A percentile compares a stretch with the other conserved stretches of the same genome.
Evolutionary conservation across 92 coral and sea anemone species (phyloP).

Genomic region (Phenganax subtilis): DNA sequence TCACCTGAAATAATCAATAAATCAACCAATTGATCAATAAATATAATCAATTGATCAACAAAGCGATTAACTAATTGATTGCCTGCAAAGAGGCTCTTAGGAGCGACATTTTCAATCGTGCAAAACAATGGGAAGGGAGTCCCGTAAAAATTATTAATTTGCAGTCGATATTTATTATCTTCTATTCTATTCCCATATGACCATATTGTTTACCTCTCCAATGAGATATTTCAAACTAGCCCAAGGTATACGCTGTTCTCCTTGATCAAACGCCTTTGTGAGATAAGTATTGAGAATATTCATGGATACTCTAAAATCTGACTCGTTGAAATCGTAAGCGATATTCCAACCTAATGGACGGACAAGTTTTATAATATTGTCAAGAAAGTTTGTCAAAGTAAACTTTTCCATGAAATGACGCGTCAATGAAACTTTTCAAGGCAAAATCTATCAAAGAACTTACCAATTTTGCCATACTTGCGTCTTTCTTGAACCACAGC

Average conservation of each 20-base stretch:
- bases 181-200: not conserved
- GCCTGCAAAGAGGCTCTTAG: not conserved
- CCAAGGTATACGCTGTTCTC: slow-evolving; percentile 87
- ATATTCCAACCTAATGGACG: slow-evolving; percentile 70
- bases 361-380: too few species aligned
- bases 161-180: not conserved
- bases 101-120: not conserved
- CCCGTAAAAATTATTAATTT: not conserved
- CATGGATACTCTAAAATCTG: slow-evolving; percentile 97
- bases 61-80: not conserved
- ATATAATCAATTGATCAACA: not conserved
- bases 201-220: slow-evolving; percentile 69
- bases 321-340: slow-evolving; percentile 98
- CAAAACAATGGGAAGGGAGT: not conserved
- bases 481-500: slow-evolving; percentile 97
- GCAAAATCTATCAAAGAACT: too few species aligned
- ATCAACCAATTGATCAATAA: not conserved
- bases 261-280: slow-evolving; percentile 70
- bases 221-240: slow-evolving; percentile 92
- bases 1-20: slow-evolving; percentile 59
- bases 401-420: too few species aligned
- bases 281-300: slow-evolving; percentile 87
- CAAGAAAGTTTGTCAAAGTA: too few species aligned
- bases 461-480: slow-evolving; percentile 85
- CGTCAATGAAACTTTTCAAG: too few species aligned